Percentiles rank a stretch among this genome's conserved stretches.
phyloP scores from a whole-genome alignment of 2,797 vertebrate genomes.

The Falco cherrug region DNA sequence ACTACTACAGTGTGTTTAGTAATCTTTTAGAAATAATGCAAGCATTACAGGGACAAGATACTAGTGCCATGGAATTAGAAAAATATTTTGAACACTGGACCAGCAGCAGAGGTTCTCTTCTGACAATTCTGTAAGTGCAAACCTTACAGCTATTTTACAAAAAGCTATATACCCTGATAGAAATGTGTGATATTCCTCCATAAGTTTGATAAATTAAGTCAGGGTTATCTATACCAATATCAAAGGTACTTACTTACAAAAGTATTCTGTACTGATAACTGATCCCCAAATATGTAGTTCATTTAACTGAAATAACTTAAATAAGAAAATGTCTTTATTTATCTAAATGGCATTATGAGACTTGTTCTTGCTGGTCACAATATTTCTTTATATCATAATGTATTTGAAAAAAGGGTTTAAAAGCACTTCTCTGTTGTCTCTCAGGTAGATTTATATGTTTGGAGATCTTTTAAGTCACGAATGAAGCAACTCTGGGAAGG shows the following conservation, averaged over 20 bases:
- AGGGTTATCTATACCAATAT: background rate
- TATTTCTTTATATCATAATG: background rate
- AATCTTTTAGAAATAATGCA: slow-evolving; percentile 68
- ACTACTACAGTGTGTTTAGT: slow-evolving; percentile 54
- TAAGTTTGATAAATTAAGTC: background rate
- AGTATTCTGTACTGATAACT: background rate
- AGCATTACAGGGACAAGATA: slow-evolving; percentile 24
- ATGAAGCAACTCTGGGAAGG: background rate
- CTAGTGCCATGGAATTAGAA: slow-evolving; percentile 48
- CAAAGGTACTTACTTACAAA: background rate
- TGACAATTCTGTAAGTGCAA: background rate
- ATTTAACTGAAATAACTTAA: background rate
- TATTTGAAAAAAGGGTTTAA: background rate
- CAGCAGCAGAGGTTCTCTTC: slow-evolving; percentile 16
- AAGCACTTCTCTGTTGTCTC: background rate
- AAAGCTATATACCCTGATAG: background rate
- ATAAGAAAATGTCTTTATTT: background rate
- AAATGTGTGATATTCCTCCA: background rate
- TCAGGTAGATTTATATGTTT: background rate
- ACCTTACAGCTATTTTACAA: slow-evolving; percentile 5
- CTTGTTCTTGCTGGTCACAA: background rate
- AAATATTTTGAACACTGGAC: slow-evolving; percentile 57
- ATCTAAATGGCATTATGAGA: background rate
- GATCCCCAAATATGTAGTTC: background rate
- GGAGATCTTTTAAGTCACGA: background rate